These are phyloP conservation scores for Fregata magnificens DNA, from an alignment of 2,113 vertebrate genomes.

Conservation along the genomic window DNA sequence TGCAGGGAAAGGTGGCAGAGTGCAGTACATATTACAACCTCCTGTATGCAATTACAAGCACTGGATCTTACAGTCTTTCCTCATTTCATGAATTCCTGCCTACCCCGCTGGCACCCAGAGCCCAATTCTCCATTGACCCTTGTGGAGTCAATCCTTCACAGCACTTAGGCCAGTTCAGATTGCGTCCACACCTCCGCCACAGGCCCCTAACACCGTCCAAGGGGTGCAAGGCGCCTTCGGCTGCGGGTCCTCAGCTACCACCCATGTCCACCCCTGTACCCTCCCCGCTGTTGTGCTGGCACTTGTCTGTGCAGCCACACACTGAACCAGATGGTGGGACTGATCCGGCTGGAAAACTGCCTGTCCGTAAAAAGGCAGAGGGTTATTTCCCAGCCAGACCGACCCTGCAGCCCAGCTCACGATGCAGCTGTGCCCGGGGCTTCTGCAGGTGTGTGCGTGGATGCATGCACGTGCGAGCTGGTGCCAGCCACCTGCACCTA, in stretches of 20 bases:
- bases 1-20: not conserved
- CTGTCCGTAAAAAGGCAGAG: not conserved
- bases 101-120: fast-evolving
- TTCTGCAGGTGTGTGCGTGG: fast-evolving
- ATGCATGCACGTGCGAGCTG: fast-evolving
- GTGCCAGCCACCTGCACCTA: not conserved
- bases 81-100: not conserved
- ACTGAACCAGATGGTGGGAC: not conserved
- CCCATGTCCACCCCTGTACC: not conserved
- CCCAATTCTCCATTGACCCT: not conserved
- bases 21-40: not conserved
- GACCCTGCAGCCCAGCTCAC: fast-evolving
- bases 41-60: not conserved
- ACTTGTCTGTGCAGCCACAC: fast-evolving
- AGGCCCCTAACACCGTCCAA: fast-evolving
- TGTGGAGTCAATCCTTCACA: not conserved
- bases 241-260: not conserved
- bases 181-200: fast-evolving
- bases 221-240: fast-evolving
- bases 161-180: not conserved
- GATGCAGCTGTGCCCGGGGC: fast-evolving
- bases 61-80: not conserved
- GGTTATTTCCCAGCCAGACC: not conserved
- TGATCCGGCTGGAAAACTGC: not conserved
- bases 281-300: not conserved